Base-by-base conservation (phyloP, 2,888 invertebrate species). In the Himalopsyche tibetana region DNA sequence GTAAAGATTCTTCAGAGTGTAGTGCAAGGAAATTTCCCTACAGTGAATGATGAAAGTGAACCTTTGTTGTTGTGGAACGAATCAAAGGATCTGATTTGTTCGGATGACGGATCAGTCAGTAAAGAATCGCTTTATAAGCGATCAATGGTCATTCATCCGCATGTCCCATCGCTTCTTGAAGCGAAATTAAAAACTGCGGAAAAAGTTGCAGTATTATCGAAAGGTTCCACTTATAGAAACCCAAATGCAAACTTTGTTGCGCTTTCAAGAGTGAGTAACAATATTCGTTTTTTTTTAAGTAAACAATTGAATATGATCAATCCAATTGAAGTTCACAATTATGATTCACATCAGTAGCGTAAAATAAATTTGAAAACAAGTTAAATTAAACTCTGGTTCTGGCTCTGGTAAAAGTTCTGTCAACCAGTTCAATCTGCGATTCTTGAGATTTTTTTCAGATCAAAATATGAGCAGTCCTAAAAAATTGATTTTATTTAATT, bases 201-300 rank as follows among this genome's bases (percentile, higher is more conserved):
- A 82, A 91, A 82, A 89, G 91, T 92, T 80, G 89, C 90, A n/a
- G 92, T 93, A 85, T 93, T 94, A 84, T 92, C 92, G 2, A 91
- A 94, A 88, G 93, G 93, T 51, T 93, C 94, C 80, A 94, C 94
- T 8, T 94, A 93, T 82, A 92, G 95, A 84, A 94, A 95, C 0
- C 90, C 91, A 11, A 91, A 93, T 82, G 91, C 93, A 0, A 90
- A 92, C 0, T 95, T 94, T 89, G 90, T 91, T 74, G 91, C 90
- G 87, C 92, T 95, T 89, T 91, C 92, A 0, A 94, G 94, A 92
- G 95, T 95, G 91, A 91, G 90, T 45, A 17, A 28, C 12, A 19
- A 9, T 8, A 3, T 45, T 42, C 2, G 11, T 40, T 36, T 69
- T 28, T 69, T 69, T 69, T 69, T 8, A 69, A 69, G 5, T n/a